Evolutionary conservation across 2,888 invertebrate genomes (phyloP).

Genomic region (Tolmerus cingulatus): DNA sequence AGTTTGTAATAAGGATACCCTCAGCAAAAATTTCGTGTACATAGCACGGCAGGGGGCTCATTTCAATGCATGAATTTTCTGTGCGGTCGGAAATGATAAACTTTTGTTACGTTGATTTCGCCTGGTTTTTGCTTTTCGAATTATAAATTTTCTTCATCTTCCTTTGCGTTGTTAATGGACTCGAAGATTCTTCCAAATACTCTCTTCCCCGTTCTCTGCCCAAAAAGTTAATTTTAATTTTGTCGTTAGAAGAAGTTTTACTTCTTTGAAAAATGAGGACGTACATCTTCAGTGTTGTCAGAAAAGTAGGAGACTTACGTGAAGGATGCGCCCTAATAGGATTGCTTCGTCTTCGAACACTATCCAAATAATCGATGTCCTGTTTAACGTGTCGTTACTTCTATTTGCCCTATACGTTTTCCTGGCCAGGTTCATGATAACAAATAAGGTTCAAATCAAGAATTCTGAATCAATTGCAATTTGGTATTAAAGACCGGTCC

Average conservation of each 20-base stretch:
- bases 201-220: not conserved
- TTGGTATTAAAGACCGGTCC: no score
- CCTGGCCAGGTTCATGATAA: no score
- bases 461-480: no score
- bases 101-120: not conserved
- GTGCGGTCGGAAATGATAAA: not conserved
- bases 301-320: not conserved
- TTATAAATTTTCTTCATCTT: not conserved
- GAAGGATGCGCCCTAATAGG: no score
- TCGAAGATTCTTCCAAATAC: not conserved
- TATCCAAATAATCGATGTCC: not conserved
- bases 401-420: no score
- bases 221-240: not conserved
- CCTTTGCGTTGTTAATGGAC: not conserved
- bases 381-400: not conserved
- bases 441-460: no score
- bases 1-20: not conserved
- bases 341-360: no score
- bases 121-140: not conserved
- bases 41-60: not conserved
- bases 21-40: not conserved
- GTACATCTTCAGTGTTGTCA: not conserved
- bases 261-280: not conserved
- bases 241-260: not conserved
- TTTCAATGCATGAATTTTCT: not conserved